These are phyloP conservation scores for Pagrus major DNA, from an alignment of 2,113 vertebrate species.

Conservation along the genomic window DNA sequence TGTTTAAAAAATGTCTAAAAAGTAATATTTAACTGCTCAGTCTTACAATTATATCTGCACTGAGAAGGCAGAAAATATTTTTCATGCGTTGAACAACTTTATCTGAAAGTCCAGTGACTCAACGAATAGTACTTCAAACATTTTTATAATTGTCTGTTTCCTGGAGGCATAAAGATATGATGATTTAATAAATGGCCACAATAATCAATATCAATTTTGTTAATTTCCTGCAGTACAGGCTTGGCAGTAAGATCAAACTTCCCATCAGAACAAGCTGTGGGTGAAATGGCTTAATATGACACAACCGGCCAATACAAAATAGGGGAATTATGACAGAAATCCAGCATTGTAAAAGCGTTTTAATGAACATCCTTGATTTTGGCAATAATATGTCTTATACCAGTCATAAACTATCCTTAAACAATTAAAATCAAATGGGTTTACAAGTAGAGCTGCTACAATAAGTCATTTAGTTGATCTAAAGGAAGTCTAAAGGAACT, in stretches of 20 bases:
- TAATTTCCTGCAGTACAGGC: neutral
- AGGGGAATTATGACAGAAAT: neutral
- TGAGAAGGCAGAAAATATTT: neutral
- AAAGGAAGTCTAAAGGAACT: too few species aligned
- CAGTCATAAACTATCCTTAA: neutral
- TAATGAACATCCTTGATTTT: neutral
- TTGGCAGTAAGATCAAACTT: neutral
- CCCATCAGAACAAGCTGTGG: neutral
- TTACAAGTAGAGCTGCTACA: neutral
- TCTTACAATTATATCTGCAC: neutral
- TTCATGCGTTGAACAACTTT: neutral
- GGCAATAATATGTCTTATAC: too few species aligned
- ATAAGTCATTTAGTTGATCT: too few species aligned
- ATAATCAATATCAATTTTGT: neutral
- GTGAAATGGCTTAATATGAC: neutral
- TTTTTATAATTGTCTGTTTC: neutral
- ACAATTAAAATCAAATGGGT: neutral
- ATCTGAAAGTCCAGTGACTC: neutral
- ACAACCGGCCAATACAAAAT: neutral
- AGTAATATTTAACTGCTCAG: neutral
- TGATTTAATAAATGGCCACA: neutral
- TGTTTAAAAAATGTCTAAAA: neutral
- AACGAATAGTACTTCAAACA: neutral
- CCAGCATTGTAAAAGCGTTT: too few species aligned
- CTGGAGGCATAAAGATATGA: neutral